A percentile compares a stretch with the other conserved stretches of the same genome.
Conservation (phyloP, 2,888 invertebrate species). For the Tipula vernalis region DNA sequence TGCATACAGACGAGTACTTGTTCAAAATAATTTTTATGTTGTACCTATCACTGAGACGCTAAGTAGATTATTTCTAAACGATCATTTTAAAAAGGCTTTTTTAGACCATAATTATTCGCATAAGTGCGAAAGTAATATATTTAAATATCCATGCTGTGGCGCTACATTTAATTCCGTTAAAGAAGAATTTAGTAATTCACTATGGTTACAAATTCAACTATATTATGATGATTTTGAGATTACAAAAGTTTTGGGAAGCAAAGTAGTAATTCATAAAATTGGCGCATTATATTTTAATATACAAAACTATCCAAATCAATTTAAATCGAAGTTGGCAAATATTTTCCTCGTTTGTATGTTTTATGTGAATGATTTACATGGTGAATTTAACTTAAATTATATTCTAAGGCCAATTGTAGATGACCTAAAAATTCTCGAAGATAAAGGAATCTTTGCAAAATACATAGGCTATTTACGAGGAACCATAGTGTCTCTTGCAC, state of each 20-base stretch:
- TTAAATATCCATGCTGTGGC: background rate
- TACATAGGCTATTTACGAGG: background rate
- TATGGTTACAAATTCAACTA: background rate
- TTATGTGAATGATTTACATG: background rate
- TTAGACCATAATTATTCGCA: background rate
- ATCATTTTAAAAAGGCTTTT: background rate
- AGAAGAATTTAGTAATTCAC: background rate
- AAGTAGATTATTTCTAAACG: background rate
- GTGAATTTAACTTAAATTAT: background rate
- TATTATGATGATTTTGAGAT: background rate
- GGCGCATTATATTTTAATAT: background rate
- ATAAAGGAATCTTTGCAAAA: background rate
- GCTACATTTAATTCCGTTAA: background rate
- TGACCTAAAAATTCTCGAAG: background rate
- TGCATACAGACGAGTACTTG: background rate
- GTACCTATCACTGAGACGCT: background rate
- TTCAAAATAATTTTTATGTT: background rate
- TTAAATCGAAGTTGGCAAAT: background rate
- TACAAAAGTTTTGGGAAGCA: background rate
- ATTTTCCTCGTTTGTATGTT: background rate
- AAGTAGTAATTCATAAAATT: background rate
- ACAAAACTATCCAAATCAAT: background rate
- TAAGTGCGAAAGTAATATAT: too few relatives aligned
- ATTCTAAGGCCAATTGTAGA: background rate
- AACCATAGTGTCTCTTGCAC: background rate